Percentiles rank a stretch among this genome's conserved stretches.
These are phyloP conservation scores for Hydrochoerus hydrochaeris DNA, from an alignment of 2,113 vertebrate species.

Conservation along the genomic window DNA sequence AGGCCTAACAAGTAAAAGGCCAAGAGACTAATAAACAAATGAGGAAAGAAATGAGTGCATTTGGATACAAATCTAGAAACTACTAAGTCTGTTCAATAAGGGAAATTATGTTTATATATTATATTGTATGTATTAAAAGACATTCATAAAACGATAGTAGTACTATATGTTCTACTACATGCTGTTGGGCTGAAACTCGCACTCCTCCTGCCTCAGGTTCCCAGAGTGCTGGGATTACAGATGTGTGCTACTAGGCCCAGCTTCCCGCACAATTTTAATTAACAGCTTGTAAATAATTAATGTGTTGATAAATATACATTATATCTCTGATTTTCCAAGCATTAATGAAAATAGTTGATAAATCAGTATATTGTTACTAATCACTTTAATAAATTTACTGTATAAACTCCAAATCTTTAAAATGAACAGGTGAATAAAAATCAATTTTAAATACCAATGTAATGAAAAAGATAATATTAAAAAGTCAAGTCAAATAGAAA, in stretches of 20 bases:
- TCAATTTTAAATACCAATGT: neutral
- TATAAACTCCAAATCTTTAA: neutral
- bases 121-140: neutral
- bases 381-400: neutral
- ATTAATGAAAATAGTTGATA: neutral
- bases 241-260: neutral
- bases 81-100: neutral
- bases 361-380: neutral
- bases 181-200: neutral
- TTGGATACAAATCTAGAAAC: neutral
- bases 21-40: neutral
- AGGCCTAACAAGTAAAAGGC: neutral
- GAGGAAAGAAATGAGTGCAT: neutral
- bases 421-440: neutral
- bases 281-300: neutral
- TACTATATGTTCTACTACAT: neutral
- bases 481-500: neutral
- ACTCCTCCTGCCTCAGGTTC: neutral
- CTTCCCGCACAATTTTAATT: neutral
- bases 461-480: neutral
- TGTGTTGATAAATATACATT: neutral
- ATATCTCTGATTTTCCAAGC: conserved; percentile 5
- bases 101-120: neutral
- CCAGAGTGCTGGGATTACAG: neutral
- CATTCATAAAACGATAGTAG: neutral